A percentile compares a stretch with the other conserved stretches of the same genome.
phyloP scores from a whole-genome alignment of 2,797 vertebrate genomes.

The Merluccius polli region DNA sequence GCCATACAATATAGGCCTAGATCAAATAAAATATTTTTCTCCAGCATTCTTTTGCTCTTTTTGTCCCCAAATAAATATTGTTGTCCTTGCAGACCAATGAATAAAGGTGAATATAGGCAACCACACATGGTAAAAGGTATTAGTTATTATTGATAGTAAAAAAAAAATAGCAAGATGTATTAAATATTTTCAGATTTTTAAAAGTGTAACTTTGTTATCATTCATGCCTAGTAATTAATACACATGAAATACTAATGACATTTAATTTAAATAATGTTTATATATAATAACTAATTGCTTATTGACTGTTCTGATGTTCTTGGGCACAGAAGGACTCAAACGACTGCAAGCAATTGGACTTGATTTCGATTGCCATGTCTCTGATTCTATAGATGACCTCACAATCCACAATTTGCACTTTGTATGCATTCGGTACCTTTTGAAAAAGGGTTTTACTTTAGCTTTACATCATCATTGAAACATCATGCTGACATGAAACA shows the following conservation, averaged over 20 bases:
- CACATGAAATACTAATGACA: background rate
- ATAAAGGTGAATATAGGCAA: too few relatives aligned
- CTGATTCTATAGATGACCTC: background rate
- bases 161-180: too few relatives aligned
- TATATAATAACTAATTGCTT: background rate
- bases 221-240: too few relatives aligned
- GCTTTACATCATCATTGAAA: background rate
- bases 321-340: background rate
- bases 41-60: background rate
- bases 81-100: too few relatives aligned
- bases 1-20: conserved; percentile 29
- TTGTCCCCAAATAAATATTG: background rate
- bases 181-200: too few relatives aligned
- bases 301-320: background rate
- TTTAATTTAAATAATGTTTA: background rate
- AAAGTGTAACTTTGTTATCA: too few relatives aligned
- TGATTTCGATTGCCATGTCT: background rate
- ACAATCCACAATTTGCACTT: background rate
- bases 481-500: background rate
- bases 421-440: background rate
- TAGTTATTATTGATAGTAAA: too few relatives aligned
- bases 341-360: background rate
- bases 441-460: background rate
- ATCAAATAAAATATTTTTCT: conserved; percentile 39
- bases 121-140: too few relatives aligned